Percentiles rank a stretch among this genome's conserved stretches.
These are phyloP conservation scores for Potorous gilbertii DNA, from an alignment of 2,797 vertebrate species.

Conservation along the genomic window DNA sequence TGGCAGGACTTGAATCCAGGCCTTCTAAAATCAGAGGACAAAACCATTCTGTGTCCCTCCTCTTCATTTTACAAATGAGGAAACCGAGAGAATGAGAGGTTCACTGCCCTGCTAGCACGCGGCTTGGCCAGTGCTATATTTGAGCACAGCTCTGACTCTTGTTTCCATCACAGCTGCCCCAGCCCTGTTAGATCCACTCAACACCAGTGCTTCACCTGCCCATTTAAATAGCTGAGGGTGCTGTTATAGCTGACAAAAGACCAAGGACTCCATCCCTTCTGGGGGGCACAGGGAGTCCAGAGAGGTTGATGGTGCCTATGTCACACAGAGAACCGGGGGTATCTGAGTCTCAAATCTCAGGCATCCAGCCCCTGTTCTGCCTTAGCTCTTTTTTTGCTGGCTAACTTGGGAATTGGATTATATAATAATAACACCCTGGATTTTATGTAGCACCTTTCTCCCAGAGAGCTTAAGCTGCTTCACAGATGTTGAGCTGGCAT, in stretches of 20 bases:
- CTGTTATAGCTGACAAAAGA: background rate
- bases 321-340: background rate
- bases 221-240: background rate
- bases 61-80: background rate
- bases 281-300: background rate
- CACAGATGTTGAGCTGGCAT: conserved; percentile 2
- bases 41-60: background rate
- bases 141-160: background rate
- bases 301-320: background rate
- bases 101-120: background rate
- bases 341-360: background rate
- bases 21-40: background rate
- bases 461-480: background rate
- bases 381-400: background rate
- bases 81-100: background rate
- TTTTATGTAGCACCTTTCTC: background rate
- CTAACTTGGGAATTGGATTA: background rate
- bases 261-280: background rate
- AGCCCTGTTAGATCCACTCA: background rate
- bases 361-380: background rate
- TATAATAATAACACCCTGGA: background rate
- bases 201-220: background rate
- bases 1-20: background rate
- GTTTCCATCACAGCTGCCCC: background rate
- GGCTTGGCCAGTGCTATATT: background rate